phyloP scores from a whole-genome alignment of 23 tunicate genomes.

The Trididemnum nubilum region DNA sequence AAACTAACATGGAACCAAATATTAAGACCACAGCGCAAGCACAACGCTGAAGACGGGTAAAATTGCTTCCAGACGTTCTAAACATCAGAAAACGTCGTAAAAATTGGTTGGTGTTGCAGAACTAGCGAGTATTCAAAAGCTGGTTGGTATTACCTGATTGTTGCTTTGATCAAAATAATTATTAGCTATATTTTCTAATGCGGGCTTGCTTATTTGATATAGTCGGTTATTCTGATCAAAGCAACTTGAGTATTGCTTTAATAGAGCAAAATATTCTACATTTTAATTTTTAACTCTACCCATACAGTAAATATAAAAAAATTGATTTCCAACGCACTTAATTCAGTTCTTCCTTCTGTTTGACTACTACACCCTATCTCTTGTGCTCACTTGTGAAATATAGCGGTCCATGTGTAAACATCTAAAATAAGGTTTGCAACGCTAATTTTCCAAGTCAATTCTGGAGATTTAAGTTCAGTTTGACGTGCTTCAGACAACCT shows the following conservation, averaged over 20 bases:
- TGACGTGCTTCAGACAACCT: background rate
- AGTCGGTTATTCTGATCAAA: too few species aligned
- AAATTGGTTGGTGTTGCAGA: background rate
- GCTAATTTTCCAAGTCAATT: conserved; percentile 36
- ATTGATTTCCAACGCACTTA: too few species aligned
- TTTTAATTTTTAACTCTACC: too few species aligned
- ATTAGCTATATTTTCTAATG: too few species aligned
- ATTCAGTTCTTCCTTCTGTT: too few species aligned
- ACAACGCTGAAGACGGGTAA: conserved; percentile 56
- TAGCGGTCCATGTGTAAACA: conserved; percentile 53
- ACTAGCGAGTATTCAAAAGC: background rate
- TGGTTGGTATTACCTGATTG: background rate
- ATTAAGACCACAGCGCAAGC: conserved; percentile 65
- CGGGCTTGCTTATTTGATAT: too few species aligned
- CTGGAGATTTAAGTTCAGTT: conserved; percentile 26
- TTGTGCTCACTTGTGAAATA: conserved; percentile 48
- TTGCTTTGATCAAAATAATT: too few species aligned
- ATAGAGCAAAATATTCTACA: too few species aligned
- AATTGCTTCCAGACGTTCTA: conserved; percentile 62
- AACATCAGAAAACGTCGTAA: background rate
- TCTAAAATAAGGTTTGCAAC: conserved; percentile 6
- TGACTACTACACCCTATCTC: too few species aligned
- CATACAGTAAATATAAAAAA: too few species aligned
- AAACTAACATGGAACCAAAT: conserved; percentile 68
- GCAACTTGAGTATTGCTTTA: too few species aligned